A percentile compares a stretch with the other conserved stretches of the same genome.
phyloP scores from a whole-genome alignment of 92 coral and sea anemone species.

The Ricordea florida region DNA sequence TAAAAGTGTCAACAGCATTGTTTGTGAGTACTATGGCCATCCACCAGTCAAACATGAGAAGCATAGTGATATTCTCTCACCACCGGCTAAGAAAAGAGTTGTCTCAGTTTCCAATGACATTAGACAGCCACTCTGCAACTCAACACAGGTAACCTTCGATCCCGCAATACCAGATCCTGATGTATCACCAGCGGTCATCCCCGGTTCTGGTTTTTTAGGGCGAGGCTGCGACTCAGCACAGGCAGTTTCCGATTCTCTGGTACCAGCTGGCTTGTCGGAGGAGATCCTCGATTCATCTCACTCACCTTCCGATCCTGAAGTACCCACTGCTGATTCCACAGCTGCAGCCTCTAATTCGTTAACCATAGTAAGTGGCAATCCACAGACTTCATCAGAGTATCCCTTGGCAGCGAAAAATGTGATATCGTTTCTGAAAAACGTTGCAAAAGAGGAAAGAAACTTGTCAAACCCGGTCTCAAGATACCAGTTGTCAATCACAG shows the following conservation, averaged over 20 bases:
- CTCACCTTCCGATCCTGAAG: not conserved
- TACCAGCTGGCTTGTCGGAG: constrained; percentile 6
- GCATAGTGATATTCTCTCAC: constrained; percentile 9
- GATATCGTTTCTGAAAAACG: constrained; percentile 7
- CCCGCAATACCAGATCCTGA: constrained; percentile 3
- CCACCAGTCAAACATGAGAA: constrained; percentile 32
- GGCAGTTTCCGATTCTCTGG: not conserved
- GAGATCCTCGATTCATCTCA: constrained; percentile 7
- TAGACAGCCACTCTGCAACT: constrained; percentile 4
- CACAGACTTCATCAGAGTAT: constrained; percentile 4
- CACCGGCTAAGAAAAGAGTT: constrained; percentile 23
- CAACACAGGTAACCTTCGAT: constrained; percentile 7
- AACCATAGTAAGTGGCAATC: not conserved
- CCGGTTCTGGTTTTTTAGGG: not conserved
- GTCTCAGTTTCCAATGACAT: not conserved
- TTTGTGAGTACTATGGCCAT: constrained; percentile 22
- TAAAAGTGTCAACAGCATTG: constrained; percentile 24
- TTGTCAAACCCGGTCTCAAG: constrained; percentile 15
- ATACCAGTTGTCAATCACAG: constrained; percentile 14
- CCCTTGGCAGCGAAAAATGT: constrained; percentile 14
- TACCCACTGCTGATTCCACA: constrained; percentile 15
- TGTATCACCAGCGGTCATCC: constrained; percentile 1
- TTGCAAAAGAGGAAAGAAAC: constrained; percentile 13
- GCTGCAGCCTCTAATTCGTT: not conserved
- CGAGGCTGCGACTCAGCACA: not conserved